These are phyloP conservation scores for Ciconia nigra DNA, from an alignment of 2,797 vertebrate species.

Conservation along the genomic window DNA sequence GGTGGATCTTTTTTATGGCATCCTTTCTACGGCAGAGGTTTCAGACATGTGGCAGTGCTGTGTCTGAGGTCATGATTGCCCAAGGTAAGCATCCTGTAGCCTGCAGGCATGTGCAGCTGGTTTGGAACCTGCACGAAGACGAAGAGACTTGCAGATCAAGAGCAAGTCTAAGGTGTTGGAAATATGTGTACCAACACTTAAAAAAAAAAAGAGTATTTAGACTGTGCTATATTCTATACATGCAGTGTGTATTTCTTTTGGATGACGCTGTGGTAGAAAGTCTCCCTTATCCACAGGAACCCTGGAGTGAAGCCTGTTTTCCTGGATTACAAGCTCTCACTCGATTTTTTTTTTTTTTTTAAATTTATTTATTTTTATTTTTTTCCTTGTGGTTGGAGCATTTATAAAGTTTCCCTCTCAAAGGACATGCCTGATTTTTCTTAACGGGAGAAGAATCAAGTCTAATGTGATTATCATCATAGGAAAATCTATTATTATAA, in stretches of 20 bases:
- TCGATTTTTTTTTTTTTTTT: no score
- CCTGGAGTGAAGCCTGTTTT: not conserved
- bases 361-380: not conserved
- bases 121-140: not conserved
- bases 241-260: not conserved
- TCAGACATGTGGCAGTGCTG: not conserved
- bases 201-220: no score
- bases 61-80: not conserved
- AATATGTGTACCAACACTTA: not conserved
- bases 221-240: rapidly evolving
- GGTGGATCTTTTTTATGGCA: not conserved
- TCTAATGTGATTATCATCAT: not conserved
- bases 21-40: not conserved
- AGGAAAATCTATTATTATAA: not conserved
- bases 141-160: not conserved
- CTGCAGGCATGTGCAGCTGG: not conserved
- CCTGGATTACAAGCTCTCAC: not conserved
- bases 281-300: not conserved
- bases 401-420: not conserved
- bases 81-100: not conserved
- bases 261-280: not conserved
- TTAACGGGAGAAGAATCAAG: not conserved
- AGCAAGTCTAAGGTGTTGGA: not conserved
- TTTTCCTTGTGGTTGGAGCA: not conserved
- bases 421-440: not conserved